Evolutionary conservation across 2,888 invertebrate species (phyloP).

Genomic region (Polymixis flavicincta): DNA sequence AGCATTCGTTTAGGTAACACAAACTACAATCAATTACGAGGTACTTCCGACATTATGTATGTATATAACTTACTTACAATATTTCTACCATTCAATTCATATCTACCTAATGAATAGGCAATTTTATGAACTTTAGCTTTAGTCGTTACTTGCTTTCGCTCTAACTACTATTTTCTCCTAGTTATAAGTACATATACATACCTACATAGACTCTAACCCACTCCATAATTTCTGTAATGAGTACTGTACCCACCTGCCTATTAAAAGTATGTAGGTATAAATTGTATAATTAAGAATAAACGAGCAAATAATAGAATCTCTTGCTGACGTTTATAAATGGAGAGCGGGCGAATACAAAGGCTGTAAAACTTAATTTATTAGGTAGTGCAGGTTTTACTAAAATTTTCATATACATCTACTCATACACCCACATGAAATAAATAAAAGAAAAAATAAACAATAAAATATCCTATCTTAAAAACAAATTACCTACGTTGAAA

Average conservation of each 20-base stretch:
- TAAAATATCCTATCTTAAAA: not conserved
- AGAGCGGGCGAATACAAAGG: not conserved
- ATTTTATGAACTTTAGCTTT: constrained; percentile 13
- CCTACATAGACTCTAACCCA: not conserved
- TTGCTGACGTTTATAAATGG: not conserved
- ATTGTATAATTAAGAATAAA: constrained; percentile 6
- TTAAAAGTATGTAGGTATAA: not conserved
- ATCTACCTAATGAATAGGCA: not conserved
- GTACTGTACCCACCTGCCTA: not conserved
- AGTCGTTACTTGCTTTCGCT: constrained; percentile 8
- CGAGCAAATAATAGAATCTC: constrained; percentile 2
- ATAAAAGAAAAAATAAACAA: not conserved
- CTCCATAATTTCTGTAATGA: not conserved
- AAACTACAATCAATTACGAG: not conserved
- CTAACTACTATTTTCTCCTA: constrained; percentile 13
- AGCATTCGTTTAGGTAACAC: not conserved
- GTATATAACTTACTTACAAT: not conserved
- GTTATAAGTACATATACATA: not conserved
- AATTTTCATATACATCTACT: not conserved
- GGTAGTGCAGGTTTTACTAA: not conserved
- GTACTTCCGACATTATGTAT: not conserved
- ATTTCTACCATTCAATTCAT: not conserved
- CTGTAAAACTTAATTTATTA: not conserved
- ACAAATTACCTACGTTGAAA: not conserved
- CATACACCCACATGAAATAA: not conserved